Evolutionary conservation across 2,113 vertebrate species (phyloP).

Genomic region (Tretioscincus oriximinensis): DNA sequence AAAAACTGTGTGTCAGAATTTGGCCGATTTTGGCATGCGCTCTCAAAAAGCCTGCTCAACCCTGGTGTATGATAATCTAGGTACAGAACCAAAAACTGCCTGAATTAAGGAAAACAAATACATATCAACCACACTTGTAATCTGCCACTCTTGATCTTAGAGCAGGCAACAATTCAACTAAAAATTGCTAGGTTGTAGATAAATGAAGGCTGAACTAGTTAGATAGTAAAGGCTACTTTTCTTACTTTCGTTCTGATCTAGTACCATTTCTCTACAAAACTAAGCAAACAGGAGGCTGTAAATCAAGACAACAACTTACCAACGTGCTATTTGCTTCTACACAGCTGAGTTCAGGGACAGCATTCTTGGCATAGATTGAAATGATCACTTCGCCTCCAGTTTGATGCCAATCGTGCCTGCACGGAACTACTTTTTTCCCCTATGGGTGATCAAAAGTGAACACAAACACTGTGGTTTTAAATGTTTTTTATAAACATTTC

Average conservation of each 20-base stretch:
- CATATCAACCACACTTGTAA: background rate
- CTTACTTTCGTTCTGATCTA: background rate
- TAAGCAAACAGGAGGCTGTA: too few relatives aligned
- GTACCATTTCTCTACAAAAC: too few relatives aligned
- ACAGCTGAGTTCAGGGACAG: slow-evolving; percentile 85
- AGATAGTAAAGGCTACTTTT: background rate
- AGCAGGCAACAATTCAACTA: background rate
- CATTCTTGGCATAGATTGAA: slow-evolving; percentile 95
- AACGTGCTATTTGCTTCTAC: slow-evolving; percentile 92
- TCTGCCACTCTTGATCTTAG: background rate
- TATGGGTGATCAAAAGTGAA: slow-evolving; percentile 42
- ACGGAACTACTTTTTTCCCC: slow-evolving; percentile 90
- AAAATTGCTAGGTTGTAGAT: background rate
- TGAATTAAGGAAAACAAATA: background rate
- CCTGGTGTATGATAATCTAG: background rate
- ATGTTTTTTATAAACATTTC: background rate
- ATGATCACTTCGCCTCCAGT: slow-evolving; percentile 93
- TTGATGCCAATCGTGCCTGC: slow-evolving; percentile 98
- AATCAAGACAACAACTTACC: slow-evolving; percentile 72
- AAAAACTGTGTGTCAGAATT: too few relatives aligned
- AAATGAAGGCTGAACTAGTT: too few relatives aligned
- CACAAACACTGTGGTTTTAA: background rate
- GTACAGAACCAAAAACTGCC: background rate
- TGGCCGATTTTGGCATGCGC: too few relatives aligned
- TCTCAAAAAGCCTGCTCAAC: too few relatives aligned